Conservation (phyloP, 2,113 vertebrate genomes). For the Entelurus aequoreus region DNA sequence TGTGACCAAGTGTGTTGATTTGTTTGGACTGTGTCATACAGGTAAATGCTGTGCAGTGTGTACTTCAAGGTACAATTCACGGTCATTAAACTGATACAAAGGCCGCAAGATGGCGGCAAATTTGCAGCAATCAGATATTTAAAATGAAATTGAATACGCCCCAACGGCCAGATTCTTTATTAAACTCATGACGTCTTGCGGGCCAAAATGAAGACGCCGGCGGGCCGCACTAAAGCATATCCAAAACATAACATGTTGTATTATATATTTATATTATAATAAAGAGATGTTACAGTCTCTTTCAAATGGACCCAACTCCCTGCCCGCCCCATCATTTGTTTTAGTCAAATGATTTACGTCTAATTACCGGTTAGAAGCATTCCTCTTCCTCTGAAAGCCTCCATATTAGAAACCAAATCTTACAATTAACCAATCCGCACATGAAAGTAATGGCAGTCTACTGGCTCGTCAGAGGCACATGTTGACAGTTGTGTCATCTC, state of each 20-base stretch:
- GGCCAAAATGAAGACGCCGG: too few relatives aligned
- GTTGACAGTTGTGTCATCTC: slow-evolving; percentile 67
- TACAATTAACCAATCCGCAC: slow-evolving; percentile 75
- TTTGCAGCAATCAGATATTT: too few relatives aligned
- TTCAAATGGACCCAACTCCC: slow-evolving; percentile 5
- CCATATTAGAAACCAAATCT: slow-evolving; percentile 69
- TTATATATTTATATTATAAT: neutral
- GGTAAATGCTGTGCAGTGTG: too few relatives aligned
- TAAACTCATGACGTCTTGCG: too few relatives aligned
- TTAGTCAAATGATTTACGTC: slow-evolving; percentile 63
- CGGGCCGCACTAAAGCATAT: too few relatives aligned
- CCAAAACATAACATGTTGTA: neutral
- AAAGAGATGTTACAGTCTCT: slow-evolving; percentile 3
- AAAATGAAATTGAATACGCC: too few relatives aligned
- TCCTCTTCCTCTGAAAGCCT: slow-evolving; percentile 63
- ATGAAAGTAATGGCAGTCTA: slow-evolving; percentile 68
- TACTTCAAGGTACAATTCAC: too few relatives aligned
- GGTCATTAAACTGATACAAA: too few relatives aligned
- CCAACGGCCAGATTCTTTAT: too few relatives aligned
- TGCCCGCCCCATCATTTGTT: slow-evolving; percentile 24
- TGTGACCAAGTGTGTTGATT: too few relatives aligned
- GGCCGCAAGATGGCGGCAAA: too few relatives aligned
- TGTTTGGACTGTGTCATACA: too few relatives aligned
- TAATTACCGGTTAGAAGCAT: slow-evolving; percentile 70
- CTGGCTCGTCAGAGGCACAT: slow-evolving; percentile 53